These are phyloP conservation scores for Thumatha senex DNA, from an alignment of 2,888 invertebrate species.

Conservation along the genomic window DNA sequence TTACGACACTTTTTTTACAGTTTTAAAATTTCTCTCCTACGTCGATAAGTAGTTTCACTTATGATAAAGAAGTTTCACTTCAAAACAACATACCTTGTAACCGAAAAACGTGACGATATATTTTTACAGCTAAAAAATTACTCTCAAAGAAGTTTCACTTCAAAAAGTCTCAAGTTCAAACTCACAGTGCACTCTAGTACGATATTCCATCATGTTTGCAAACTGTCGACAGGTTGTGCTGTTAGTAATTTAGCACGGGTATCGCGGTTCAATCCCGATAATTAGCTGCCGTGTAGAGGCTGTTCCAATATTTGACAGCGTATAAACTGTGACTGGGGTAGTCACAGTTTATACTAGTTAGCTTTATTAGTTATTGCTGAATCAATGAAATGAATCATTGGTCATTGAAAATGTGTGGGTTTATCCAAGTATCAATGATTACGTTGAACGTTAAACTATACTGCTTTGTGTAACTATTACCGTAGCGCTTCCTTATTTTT, in stretches of 20 bases:
- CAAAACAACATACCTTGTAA: too few relatives aligned
- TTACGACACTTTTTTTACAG: too few relatives aligned
- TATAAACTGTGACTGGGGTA: neutral
- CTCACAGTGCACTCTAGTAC: neutral
- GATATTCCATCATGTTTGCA: constrained; percentile 11
- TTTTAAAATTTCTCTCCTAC: too few relatives aligned
- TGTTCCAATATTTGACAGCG: constrained; percentile 21
- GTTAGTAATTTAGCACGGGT: constrained; percentile 33
- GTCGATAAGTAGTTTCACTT: too few relatives aligned
- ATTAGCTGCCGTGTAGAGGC: constrained; percentile 39
- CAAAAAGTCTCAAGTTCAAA: constrained; percentile 7
- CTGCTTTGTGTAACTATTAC: too few relatives aligned
- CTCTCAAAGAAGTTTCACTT: too few relatives aligned
- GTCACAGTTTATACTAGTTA: too few relatives aligned
- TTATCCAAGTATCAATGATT: neutral
- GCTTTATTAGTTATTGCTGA: neutral
- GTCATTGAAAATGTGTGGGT: neutral
- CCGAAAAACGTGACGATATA: too few relatives aligned
- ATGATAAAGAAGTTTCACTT: too few relatives aligned
- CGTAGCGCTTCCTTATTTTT: too few relatives aligned
- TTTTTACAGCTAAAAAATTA: too few relatives aligned
- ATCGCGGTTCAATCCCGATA: constrained; percentile 49
- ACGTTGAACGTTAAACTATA: too few relatives aligned
- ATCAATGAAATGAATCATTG: neutral
- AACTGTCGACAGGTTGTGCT: constrained; percentile 26